phyloP scores from a whole-genome alignment of 2,113 vertebrate species.

The Alces alces region DNA sequence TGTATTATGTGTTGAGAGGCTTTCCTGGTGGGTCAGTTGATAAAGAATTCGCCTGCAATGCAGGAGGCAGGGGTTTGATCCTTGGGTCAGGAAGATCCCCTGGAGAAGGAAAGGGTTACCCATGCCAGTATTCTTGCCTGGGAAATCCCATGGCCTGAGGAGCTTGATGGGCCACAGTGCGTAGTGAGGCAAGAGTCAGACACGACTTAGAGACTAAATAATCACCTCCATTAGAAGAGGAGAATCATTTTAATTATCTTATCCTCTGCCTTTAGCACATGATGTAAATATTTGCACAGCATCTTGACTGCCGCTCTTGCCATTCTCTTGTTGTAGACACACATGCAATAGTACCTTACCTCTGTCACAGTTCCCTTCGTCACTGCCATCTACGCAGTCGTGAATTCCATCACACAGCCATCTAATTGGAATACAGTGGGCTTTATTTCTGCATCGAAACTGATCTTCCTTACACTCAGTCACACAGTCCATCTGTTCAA shows the following conservation, averaged over 20 bases:
- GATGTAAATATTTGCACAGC: background rate
- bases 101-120: background rate
- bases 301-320: background rate
- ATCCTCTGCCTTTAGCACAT: background rate
- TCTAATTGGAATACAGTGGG: conserved; percentile 92
- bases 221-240: background rate
- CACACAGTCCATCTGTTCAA: conserved; percentile 90
- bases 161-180: background rate
- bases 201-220: background rate
- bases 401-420: conserved; percentile 95
- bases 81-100: background rate
- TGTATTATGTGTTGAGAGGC: background rate
- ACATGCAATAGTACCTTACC: conserved; percentile 65
- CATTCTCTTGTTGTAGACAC: background rate
- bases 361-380: conserved; percentile 92
- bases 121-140: background rate
- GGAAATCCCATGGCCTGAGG: background rate
- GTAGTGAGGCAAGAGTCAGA: background rate
- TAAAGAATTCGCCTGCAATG: background rate
- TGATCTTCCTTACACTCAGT: conserved; percentile 94
- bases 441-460: conserved; percentile 93
- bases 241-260: background rate
- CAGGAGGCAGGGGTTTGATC: background rate
- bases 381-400: conserved; percentile 96
- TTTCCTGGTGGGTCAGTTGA: background rate